Evolutionary conservation across 2,113 vertebrate genomes (phyloP).

Genomic region (Azemiops feae): DNA sequence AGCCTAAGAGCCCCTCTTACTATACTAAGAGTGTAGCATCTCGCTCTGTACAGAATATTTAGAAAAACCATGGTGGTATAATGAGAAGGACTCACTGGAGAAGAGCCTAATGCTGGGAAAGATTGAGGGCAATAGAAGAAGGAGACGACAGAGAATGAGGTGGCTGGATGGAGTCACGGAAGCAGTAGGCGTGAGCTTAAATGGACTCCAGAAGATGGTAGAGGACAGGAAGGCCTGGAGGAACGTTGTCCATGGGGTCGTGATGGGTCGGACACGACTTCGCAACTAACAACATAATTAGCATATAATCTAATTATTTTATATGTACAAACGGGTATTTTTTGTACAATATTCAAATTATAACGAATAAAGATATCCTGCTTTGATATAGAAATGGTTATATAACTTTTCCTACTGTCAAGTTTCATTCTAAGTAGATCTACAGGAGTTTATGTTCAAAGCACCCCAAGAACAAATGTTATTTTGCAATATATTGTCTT

Average conservation of each 20-base stretch:
- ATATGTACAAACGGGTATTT: neutral
- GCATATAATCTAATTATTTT: neutral
- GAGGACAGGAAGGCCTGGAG: no score
- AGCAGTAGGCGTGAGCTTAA: no score
- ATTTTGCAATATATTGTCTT: neutral
- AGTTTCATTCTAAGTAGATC: neutral
- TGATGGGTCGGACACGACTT: no score
- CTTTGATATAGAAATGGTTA: neutral
- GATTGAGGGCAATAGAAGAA: no score
- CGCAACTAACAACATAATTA: no score
- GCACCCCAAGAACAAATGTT: neutral
- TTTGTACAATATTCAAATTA: neutral
- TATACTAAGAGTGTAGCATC: neutral
- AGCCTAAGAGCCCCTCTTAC: neutral
- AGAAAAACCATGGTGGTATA: neutral
- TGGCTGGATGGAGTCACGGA: no score
- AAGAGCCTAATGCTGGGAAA: no score
- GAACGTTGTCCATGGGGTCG: no score
- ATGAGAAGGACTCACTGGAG: no score
- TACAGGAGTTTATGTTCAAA: neutral
- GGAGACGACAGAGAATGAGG: no score
- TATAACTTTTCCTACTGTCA: neutral
- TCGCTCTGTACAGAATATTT: neutral
- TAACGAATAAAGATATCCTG: neutral
- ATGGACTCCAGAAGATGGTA: no score